Conservation (phyloP, 2,797 vertebrate genomes). For the Tadarida brasiliensis region DNA sequence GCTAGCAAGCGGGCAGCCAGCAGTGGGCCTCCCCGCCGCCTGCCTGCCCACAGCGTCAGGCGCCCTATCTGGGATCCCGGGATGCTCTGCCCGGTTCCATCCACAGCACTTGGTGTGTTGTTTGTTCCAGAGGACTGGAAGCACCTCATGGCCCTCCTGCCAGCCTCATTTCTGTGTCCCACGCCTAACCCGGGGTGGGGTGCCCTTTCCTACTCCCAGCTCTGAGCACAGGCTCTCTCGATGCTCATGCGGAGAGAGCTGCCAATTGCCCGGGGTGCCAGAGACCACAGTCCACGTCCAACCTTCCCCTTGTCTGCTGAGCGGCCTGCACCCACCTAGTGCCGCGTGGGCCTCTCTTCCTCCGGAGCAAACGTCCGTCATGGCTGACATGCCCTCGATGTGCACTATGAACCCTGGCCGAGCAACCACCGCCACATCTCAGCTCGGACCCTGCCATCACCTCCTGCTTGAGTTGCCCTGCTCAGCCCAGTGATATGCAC, state of each 20-base stretch:
- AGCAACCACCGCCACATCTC: neutral
- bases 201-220: neutral
- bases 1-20: neutral
- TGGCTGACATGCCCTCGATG: rapidly evolving
- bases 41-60: neutral
- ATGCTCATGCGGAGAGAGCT: neutral
- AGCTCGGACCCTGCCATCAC: neutral
- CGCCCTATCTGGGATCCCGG: neutral
- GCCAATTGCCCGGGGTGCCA: neutral
- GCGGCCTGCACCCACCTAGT: neutral
- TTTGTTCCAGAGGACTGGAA: neutral
- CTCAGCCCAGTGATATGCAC: neutral
- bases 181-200: neutral
- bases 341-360: neutral
- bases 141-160: neutral
- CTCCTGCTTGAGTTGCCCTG: neutral
- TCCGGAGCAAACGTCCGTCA: neutral
- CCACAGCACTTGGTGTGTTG: rapidly evolving
- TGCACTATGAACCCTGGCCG: rapidly evolving
- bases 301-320: neutral
- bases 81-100: neutral
- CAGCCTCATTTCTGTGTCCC: neutral
- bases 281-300: rapidly evolving
- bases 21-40: rapidly evolving
- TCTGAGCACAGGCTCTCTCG: neutral